Evolutionary conservation across 2,797 vertebrate genomes (phyloP).

Genomic region (Scomberomorus guttatus): DNA sequence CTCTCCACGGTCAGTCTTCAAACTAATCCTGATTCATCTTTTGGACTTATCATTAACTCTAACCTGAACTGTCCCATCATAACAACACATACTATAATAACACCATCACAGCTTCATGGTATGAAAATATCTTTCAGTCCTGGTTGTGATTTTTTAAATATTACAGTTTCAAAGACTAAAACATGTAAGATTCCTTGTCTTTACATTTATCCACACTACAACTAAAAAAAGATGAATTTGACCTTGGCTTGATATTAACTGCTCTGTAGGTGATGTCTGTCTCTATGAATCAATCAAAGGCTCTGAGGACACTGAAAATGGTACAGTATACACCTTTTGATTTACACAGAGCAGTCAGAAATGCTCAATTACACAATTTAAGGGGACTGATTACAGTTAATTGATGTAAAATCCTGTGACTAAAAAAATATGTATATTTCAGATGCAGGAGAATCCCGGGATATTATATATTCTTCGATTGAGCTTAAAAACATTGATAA

Average conservation of each 20-base stretch:
- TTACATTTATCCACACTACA: too few species aligned
- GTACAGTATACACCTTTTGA: background rate
- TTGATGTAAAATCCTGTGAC: too few species aligned
- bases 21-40: background rate
- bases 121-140: too few species aligned
- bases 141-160: too few species aligned
- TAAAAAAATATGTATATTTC: background rate
- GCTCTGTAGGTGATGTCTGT: background rate
- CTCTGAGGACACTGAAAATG: background rate
- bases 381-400: too few species aligned
- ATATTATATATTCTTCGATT: slow-evolving; percentile 1
- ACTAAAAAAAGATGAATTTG: background rate
- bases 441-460: background rate
- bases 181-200: background rate
- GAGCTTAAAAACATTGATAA: background rate
- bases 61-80: too few species aligned
- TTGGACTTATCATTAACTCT: background rate
- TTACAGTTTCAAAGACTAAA: too few species aligned
- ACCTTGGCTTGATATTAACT: background rate
- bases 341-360: accelerated
- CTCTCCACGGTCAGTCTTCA: background rate
- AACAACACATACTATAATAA: too few species aligned
- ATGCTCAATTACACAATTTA: background rate
- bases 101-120: too few species aligned
- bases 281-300: background rate